Percentiles rank a stretch among this genome's conserved stretches.
Conservation (phyloP, 2,797 vertebrate genomes). For the Hippoglossus hippoglossus region DNA sequence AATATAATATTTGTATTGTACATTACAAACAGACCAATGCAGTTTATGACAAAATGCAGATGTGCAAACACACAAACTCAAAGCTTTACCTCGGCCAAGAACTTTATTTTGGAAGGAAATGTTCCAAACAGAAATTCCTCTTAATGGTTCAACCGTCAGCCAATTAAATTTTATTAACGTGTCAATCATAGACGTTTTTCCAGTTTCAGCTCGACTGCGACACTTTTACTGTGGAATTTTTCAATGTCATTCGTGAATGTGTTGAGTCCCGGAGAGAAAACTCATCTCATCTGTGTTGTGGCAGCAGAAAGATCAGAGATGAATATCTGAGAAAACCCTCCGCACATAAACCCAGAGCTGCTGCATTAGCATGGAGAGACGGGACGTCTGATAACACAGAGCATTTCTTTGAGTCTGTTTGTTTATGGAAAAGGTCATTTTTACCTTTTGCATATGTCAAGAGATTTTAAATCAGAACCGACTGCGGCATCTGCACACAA, state of each 20-base stretch:
- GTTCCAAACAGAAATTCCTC: no score
- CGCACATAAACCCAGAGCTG: background rate
- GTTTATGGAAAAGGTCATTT: background rate
- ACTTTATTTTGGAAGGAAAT: no score
- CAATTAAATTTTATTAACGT: no score
- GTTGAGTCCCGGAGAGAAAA: background rate
- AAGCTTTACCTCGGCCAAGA: no score
- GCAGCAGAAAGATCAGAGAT: constrained; percentile 1
- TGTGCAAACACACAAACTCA: background rate
- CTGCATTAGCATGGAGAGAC: background rate
- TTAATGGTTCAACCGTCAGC: no score
- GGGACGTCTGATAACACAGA: background rate
- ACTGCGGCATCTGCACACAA: background rate
- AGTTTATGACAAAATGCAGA: background rate
- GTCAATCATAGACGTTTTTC: no score
- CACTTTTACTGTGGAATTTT: no score
- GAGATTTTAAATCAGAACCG: background rate
- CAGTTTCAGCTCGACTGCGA: background rate
- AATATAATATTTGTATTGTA: no score
- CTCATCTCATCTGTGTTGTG: background rate
- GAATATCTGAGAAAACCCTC: background rate
- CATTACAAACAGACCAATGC: no score
- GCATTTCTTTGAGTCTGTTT: background rate
- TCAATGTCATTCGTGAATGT: background rate
- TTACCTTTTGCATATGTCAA: background rate